phyloP scores from a whole-genome alignment of 1,140 invertebrate genomes.

The Heliconius hewitsoni region DNA sequence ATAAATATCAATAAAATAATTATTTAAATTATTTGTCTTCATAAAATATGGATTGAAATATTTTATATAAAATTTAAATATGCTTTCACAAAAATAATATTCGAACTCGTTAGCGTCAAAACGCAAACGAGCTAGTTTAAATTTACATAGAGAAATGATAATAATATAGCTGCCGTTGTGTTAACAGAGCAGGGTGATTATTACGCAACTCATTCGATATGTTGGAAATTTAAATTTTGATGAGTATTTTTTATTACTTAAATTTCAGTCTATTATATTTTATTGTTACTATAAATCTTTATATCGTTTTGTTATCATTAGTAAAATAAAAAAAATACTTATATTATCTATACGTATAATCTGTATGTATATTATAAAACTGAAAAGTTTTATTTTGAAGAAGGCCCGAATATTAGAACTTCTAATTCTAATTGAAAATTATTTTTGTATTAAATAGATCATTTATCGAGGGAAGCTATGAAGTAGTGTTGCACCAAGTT shows the following conservation, averaged over 20 bases:
- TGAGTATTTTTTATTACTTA: background rate
- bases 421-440: no score
- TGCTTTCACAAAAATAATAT: slow-evolving; percentile 30
- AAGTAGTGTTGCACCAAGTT: no score
- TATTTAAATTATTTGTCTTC: background rate
- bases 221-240: background rate
- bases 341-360: no score
- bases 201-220: slow-evolving; percentile 18
- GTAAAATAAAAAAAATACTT: no score
- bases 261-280: background rate
- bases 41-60: background rate
- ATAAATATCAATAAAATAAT: no score
- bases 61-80: slow-evolving; percentile 23
- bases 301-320: background rate
- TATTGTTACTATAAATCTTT: background rate
- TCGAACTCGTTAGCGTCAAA: slow-evolving; percentile 33
- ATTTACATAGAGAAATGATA: slow-evolving; percentile 36
- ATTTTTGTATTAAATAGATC: no score
- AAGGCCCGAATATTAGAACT: no score
- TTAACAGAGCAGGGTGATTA: slow-evolving; percentile 15
- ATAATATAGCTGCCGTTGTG: slow-evolving; percentile 22
- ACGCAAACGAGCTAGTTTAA: slow-evolving; percentile 36
- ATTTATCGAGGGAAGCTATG: no score
- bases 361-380: no score
- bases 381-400: no score